Conservation (phyloP, 53 echinoderm and acorn worm species). For the Hippasteria phrygiana region DNA sequence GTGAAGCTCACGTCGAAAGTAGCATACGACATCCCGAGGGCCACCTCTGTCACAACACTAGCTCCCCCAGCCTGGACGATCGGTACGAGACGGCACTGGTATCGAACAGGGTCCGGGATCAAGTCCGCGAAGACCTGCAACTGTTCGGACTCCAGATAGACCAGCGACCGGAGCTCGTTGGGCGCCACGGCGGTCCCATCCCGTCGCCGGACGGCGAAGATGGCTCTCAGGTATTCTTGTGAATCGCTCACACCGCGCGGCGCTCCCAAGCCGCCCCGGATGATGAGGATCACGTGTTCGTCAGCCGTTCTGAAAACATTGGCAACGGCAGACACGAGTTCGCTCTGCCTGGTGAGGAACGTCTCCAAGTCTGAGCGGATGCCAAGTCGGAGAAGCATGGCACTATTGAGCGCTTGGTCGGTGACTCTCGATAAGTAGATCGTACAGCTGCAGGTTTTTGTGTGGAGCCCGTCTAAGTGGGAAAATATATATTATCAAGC, state of each 20-base stretch:
- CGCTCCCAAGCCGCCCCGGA: neutral
- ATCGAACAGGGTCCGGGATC: neutral
- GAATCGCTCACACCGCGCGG: neutral
- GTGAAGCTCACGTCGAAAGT: neutral
- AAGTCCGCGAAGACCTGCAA: conserved; percentile 7
- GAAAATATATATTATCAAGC: neutral
- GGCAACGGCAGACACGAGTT: conserved; percentile 12
- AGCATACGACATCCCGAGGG: conserved; percentile 19
- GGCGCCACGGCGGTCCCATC: neutral
- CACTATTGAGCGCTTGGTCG: neutral
- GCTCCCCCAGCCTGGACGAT: conserved; percentile 1
- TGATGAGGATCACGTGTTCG: neutral
- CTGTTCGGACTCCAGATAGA: conserved; percentile 20
- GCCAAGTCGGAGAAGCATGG: conserved; percentile 15
- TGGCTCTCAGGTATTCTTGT: neutral
- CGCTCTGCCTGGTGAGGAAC: neutral
- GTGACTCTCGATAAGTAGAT: conserved; percentile 7
- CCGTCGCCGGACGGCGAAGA: conserved; percentile 26
- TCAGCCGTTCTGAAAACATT: neutral
- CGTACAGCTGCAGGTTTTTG: neutral
- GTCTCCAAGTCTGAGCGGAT: conserved; percentile 31
- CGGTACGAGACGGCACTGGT: conserved; percentile 23
- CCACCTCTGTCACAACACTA: conserved; percentile 5
- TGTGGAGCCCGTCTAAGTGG: conserved; percentile 39
- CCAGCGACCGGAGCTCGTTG: conserved; percentile 17